Evolutionary conservation across 2,888 invertebrate species (phyloP).

Genomic region (Rhorus exstirpatorius): DNA sequence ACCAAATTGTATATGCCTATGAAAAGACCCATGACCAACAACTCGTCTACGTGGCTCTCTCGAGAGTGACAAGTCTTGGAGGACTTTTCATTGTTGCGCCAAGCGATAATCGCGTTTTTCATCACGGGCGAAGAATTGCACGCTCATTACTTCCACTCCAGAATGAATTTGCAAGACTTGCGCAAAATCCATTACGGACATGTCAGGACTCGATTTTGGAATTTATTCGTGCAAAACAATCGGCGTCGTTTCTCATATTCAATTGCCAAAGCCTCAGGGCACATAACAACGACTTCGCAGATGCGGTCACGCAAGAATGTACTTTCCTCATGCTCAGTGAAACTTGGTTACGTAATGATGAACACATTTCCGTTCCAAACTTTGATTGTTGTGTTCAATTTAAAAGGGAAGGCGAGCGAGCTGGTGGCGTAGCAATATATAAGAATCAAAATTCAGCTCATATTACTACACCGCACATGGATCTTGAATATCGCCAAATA

Average conservation of each 20-base stretch:
- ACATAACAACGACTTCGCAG: conserved; percentile 45
- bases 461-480: too few species aligned
- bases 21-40: conserved; percentile 9
- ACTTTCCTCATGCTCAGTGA: conserved; percentile 52
- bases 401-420: conserved; percentile 46
- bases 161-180: conserved; percentile 26
- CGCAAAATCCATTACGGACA: conserved; percentile 29
- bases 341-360: conserved; percentile 58
- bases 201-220: conserved; percentile 18
- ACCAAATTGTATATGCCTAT: too few species aligned
- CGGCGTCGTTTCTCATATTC: conserved; percentile 43
- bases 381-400: conserved; percentile 56
- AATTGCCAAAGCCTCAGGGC: conserved; percentile 65
- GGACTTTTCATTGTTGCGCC: conserved; percentile 62
- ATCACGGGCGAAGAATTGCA: conserved; percentile 24
- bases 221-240: neutral
- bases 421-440: conserved; percentile 60
- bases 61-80: conserved; percentile 72
- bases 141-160: neutral
- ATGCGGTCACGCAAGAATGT: conserved; percentile 52
- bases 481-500: too few species aligned
- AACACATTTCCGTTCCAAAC: conserved; percentile 49
- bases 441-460: too few species aligned
- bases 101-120: conserved; percentile 14
- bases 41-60: conserved; percentile 76